Base-by-base conservation (phyloP, 1,140 invertebrate species). In the roundworm (Caenorhabditis elegans) region DNA sequence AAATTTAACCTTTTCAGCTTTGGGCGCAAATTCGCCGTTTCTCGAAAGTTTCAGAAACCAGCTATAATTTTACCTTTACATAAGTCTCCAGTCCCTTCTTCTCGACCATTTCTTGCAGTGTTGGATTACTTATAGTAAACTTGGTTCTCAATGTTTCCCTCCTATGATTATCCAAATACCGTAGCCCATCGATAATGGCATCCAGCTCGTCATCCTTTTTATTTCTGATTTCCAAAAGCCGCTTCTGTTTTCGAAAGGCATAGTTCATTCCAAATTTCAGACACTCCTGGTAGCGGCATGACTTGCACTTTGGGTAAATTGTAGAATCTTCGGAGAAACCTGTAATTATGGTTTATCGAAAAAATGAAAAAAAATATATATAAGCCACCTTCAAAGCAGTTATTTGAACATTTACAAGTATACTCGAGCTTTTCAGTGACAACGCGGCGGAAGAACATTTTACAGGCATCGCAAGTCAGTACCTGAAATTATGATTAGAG, bases 391-490 rank as follows among this genome's bases (percentile, higher is more conserved):
- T 17, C 11, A 43, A 43, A 70, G 43, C 60, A 70, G 5, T 5
- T 3, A 2, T 70, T 70, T 6, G 36, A 13, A n/a, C 22, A 2
- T n/a, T 19, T 39, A n/a, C 60, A 70, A 11, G 22, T 10, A 31
- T 70, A 70, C 5, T 22, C 13, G 17, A 70, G n/a, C 5, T 70
- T 39, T n/a, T 70, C 60, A 6, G 60, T 70, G 34, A 70, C 31
- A 3, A 70, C 60, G 22, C 60, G 60, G 2, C 60, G 60, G 60
- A 70, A 70, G 10, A 70, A 70, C 60, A 70, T 70, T 39, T 70
- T 70, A 22, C 60, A 70, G 11, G 60, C 60, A 22, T 70, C 60
- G 34, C 60, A 70, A 11, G 60, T 70, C 0, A 70, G 19, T 17
- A 28, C 34, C 60, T 70, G 34, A n/a, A 70, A 70, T 6, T 34